Conservation (phyloP, 2,888 invertebrate species). For the Pandemis cinnamomeana region DNA sequence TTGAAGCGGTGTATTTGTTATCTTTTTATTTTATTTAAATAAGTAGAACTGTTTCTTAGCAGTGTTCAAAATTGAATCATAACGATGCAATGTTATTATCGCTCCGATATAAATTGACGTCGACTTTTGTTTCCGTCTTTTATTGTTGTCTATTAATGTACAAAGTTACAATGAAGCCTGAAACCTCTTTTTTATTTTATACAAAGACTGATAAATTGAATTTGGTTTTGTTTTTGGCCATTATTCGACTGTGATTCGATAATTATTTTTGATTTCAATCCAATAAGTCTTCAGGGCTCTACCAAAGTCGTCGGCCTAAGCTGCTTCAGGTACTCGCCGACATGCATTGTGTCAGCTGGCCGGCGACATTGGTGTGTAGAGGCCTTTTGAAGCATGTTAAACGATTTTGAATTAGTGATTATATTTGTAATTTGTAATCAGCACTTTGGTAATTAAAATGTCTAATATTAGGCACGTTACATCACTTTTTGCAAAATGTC, state of each 20-base stretch:
- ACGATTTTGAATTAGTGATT: background rate
- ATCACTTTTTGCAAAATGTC: conserved; percentile 15
- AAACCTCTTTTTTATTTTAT: conserved; percentile 5
- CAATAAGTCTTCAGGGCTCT: background rate
- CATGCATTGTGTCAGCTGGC: too few relatives aligned
- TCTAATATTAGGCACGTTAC: conserved; percentile 10
- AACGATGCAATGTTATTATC: background rate
- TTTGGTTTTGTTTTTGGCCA: conserved; percentile 13
- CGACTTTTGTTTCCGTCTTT: conserved; percentile 2
- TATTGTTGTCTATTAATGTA: conserved; percentile 1
- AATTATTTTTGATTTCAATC: background rate
- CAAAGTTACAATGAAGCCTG: conserved; percentile 4
- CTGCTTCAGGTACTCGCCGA: too few relatives aligned
- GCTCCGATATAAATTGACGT: conserved; percentile 6
- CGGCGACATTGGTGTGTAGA: too few relatives aligned
- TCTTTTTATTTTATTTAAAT: background rate
- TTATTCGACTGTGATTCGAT: conserved; percentile 18
- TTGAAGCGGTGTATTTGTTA: too few relatives aligned
- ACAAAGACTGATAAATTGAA: conserved; percentile 24
- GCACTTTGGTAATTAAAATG: conserved; percentile 18
- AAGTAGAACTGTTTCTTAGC: too few relatives aligned
- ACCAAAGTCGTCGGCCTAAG: too few relatives aligned
- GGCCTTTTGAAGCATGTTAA: background rate
- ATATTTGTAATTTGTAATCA: conserved; percentile 1
- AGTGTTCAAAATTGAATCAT: background rate